phyloP scores from a whole-genome alignment of 2,888 invertebrate species.

The Osmoderma eremita region DNA sequence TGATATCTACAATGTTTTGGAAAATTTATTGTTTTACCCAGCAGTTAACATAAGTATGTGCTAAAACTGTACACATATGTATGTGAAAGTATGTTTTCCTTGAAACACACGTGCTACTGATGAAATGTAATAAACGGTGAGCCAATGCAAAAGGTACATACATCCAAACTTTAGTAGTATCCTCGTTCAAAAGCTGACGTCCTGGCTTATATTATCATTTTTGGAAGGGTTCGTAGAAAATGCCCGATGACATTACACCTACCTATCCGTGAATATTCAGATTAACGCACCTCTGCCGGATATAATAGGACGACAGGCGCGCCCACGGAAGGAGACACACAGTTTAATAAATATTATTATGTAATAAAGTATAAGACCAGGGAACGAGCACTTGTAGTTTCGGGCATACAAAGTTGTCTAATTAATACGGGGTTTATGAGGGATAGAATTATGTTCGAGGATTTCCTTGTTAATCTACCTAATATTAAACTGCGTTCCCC shows the following conservation, averaged over 20 bases:
- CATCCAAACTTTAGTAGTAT: background rate
- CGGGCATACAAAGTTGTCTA: conserved; percentile 14
- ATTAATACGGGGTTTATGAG: conserved; percentile 36
- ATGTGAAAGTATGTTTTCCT: too few species aligned
- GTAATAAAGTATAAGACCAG: conserved; percentile 15
- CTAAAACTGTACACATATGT: too few species aligned
- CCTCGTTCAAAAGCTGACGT: background rate
- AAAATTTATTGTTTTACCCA: too few species aligned
- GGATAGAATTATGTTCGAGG: conserved; percentile 27
- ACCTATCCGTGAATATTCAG: conserved; percentile 5
- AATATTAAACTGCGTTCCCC: conserved; percentile 14
- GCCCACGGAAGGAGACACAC: background rate
- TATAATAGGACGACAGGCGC: background rate
- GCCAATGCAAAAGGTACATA: too few species aligned
- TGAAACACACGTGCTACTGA: too few species aligned
- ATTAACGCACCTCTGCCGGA: conserved; percentile 7
- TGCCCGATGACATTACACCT: background rate
- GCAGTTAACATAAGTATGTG: too few species aligned
- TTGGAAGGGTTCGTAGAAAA: conserved; percentile 3
- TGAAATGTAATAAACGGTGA: too few species aligned
- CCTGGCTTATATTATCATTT: background rate
- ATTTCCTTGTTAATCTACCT: conserved; percentile 22
- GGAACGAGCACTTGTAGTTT: conserved; percentile 7
- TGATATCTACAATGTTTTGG: too few species aligned
- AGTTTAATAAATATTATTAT: conserved; percentile 17